A percentile compares a stretch with the other conserved stretches of the same genome.
phyloP scores from a whole-genome alignment of 2,888 invertebrate genomes.

The Barypeithes pellucidus region DNA sequence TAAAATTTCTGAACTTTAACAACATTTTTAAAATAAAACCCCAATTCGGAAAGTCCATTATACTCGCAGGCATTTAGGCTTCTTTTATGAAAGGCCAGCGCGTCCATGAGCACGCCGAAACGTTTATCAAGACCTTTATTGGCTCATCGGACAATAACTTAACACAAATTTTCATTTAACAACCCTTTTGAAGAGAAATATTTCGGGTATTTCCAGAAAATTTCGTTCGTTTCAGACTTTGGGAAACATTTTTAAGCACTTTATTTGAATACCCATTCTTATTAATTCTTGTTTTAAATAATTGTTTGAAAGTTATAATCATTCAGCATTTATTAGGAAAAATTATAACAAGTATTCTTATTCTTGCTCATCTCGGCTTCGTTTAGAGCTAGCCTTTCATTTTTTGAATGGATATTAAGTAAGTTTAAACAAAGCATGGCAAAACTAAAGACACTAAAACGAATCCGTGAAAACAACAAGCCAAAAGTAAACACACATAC shows the following conservation, averaged over 20 bases:
- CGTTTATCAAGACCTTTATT: conserved; percentile 47
- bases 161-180: conserved; percentile 46
- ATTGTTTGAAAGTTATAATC: background rate
- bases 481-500: too few species aligned
- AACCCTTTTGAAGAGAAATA: conserved; percentile 35
- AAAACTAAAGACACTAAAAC: too few species aligned
- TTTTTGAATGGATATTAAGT: too few species aligned
- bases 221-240: conserved; percentile 7
- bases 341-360: too few species aligned
- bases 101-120: conserved; percentile 27
- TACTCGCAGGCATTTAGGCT: conserved; percentile 3
- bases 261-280: background rate
- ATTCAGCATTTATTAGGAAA: background rate
- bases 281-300: background rate
- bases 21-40: background rate
- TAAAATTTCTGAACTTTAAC: background rate
- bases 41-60: conserved; percentile 2
- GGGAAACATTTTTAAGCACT: conserved; percentile 8
- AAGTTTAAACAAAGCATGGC: too few species aligned
- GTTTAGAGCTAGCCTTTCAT: too few species aligned
- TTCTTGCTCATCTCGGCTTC: too few species aligned
- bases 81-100: conserved; percentile 19
- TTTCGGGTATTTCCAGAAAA: conserved; percentile 36
- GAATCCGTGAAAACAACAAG: too few species aligned
- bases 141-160: conserved; percentile 40